Base-by-base conservation (phyloP, 2,113 vertebrate species). In the Xiphorhynchus elegans region DNA sequence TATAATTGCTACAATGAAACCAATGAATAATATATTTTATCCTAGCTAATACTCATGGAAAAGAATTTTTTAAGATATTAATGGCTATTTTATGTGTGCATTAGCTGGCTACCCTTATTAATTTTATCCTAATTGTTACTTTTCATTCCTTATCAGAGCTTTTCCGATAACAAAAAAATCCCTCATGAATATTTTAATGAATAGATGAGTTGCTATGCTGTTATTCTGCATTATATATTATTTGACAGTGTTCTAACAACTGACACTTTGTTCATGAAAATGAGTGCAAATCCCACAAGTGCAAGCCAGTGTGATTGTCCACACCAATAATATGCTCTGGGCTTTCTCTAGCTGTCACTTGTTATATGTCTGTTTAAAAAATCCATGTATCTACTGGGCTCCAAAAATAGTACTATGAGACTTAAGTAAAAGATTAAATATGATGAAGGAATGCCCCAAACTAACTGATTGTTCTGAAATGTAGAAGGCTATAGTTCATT, bases 141-240 rank as follows among this genome's bases (percentile, higher is more conserved):
- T 93, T 87, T 87, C 29, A 25, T 76, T 90, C 26, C 24, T 81
- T 91, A 53, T 63, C 52, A 49, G 62, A 78, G 17, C 33, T 46
- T 53, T 75, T 86, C 81, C 86, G 62, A 47, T 63, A 67, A 56
- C 7, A 88, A 50, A 92, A 92, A 88, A 83, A 47, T 26, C 23
- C 26, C 46, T 85, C 40, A 78, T 87, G 23, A 94, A 89, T 85
- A 93, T 62, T 95, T 90, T 69, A 53, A 79, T 86, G 62, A 91
- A 68, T 59, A 69, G 21, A 52, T 33, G 28, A 58, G 14, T 39
- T 87, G 37, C 6, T 86, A 14, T 59, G 40, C 52, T 78, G 56
- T 75, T 94, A 67, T 77, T 86, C 46, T 79, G 11, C 73, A 52
- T 82, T 60, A n/a, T 42, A 46, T 55, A n/a, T 49, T 86, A 76